These are phyloP conservation scores for Zaprionus inermis DNA, from an alignment of 1,140 invertebrate species.

Conservation along the genomic window DNA sequence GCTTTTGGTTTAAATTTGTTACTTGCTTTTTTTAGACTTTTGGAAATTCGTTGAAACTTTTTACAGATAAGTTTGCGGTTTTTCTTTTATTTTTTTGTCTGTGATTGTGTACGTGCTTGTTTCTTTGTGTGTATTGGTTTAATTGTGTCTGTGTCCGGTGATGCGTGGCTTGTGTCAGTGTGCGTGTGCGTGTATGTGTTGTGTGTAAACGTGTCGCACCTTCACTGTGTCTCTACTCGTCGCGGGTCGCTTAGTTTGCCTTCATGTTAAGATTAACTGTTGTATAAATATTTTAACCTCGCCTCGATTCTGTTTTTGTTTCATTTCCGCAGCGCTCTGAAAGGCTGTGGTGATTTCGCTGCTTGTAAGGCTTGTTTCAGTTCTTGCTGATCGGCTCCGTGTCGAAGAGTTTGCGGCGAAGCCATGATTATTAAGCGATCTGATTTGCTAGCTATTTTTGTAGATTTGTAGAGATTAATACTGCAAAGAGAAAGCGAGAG, in stretches of 20 bases:
- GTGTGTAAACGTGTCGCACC: conserved; percentile 52
- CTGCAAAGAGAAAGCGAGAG: conserved; percentile 24
- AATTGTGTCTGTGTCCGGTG: conserved; percentile 6
- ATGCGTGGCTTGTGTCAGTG: conserved; percentile 14
- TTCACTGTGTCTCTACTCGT: conserved; percentile 28
- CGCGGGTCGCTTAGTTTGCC: conserved; percentile 34
- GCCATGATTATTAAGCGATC: conserved; percentile 55
- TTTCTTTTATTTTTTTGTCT: conserved; percentile 25
- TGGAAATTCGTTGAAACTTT: conserved; percentile 78
- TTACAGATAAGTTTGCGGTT: conserved; percentile 44
- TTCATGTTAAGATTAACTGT: conserved; percentile 48
- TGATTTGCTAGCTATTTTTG: conserved; percentile 14
- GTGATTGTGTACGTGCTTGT: conserved; percentile 43
- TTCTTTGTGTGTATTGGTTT: conserved; percentile 16
- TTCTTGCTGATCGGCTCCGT: background rate
- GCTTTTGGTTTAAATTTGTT: conserved; percentile 26
- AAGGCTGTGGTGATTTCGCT: conserved; percentile 51
- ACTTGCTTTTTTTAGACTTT: conserved; percentile 53
- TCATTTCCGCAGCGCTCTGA: conserved; percentile 60
- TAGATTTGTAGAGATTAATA: conserved; percentile 35
- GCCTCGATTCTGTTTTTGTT: conserved; percentile 61
- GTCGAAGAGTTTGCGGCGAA: conserved; percentile 1
- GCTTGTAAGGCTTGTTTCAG: conserved; percentile 20
- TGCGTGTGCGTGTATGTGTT: conserved; percentile 38
- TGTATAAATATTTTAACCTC: conserved; percentile 53